Conservation (phyloP, 2,113 vertebrate species). For the Tyrannus savana region DNA sequence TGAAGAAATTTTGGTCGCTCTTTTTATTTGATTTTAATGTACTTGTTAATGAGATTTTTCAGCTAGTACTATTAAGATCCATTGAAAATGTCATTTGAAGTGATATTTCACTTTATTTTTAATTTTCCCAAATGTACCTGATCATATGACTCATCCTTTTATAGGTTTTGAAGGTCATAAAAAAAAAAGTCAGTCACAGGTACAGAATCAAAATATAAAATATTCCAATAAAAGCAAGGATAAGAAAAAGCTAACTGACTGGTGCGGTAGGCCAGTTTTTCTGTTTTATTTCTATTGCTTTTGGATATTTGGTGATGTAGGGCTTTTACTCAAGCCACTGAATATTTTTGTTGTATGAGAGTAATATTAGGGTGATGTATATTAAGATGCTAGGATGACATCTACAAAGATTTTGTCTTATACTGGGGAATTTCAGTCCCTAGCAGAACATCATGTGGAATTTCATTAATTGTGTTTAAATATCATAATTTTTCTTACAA, state of each 20-base stretch:
- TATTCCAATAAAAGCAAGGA: not conserved
- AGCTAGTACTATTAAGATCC: not conserved
- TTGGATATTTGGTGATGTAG: not conserved
- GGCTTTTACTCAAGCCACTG: not conserved
- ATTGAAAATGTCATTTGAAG: not conserved
- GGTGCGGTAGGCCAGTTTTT: not conserved
- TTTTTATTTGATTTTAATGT: not conserved
- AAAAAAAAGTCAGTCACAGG: not conserved
- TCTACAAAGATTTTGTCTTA: not conserved
- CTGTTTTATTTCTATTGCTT: not conserved
- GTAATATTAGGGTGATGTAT: not conserved
- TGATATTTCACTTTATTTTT: not conserved
- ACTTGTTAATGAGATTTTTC: not conserved
- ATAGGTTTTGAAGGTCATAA: not conserved
- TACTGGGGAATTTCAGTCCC: not conserved
- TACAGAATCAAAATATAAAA: not conserved
- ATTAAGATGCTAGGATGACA: not conserved
- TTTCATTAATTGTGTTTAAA: not conserved
- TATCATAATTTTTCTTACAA: not conserved
- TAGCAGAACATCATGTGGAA: not conserved
- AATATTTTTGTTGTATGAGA: not conserved
- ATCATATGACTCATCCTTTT: not conserved
- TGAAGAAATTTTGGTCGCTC: not conserved
- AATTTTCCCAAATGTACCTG: not conserved
- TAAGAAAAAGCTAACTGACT: not conserved